A percentile compares a stretch with the other conserved stretches of the same genome.
Evolutionary conservation across 2,888 invertebrate genomes (phyloP).

Genomic region (Plebejus anna): DNA sequence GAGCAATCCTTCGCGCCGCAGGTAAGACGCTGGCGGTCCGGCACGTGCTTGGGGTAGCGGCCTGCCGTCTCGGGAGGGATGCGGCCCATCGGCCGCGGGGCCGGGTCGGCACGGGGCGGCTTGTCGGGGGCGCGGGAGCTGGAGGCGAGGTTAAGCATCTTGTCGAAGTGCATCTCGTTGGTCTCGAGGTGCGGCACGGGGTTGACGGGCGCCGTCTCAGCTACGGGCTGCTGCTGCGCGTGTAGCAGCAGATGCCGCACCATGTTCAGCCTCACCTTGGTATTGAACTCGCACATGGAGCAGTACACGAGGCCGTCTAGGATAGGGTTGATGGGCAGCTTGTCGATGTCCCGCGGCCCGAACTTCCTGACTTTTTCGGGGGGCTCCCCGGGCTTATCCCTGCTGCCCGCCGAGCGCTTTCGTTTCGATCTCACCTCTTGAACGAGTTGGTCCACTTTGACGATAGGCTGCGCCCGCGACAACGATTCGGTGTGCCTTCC

Average conservation of each 20-base stretch:
- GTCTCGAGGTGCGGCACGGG: constrained; percentile 89
- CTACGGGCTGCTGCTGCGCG: constrained; percentile 81
- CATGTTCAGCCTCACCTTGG: constrained; percentile 86
- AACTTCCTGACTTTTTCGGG: constrained; percentile 52
- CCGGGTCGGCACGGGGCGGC: constrained; percentile 39
- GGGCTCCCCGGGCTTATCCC: constrained; percentile 35
- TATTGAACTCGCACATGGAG: constrained; percentile 83
- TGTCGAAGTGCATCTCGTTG: constrained; percentile 90
- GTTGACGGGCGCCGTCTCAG: constrained; percentile 86
- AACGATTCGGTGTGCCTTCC: background rate
- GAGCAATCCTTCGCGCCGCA: constrained; percentile 86
- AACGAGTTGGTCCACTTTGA: background rate
- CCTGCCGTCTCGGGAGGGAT: constrained; percentile 48
- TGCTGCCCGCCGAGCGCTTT: constrained; percentile 33
- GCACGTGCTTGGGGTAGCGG: constrained; percentile 72
- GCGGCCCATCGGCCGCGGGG: constrained; percentile 35
- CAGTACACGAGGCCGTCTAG: constrained; percentile 82
- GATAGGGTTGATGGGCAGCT: constrained; percentile 83
- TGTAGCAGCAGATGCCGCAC: constrained; percentile 85
- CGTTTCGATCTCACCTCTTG: constrained; percentile 26
- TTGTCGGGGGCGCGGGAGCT: constrained; percentile 73
- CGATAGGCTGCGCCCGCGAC: background rate
- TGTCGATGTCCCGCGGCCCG: constrained; percentile 81
- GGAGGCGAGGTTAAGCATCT: constrained; percentile 91
- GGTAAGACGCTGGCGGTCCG: constrained; percentile 80